Evolutionary conservation across 2,888 invertebrate genomes (phyloP).

Genomic region (Scaptomyza cyrtandrae): DNA sequence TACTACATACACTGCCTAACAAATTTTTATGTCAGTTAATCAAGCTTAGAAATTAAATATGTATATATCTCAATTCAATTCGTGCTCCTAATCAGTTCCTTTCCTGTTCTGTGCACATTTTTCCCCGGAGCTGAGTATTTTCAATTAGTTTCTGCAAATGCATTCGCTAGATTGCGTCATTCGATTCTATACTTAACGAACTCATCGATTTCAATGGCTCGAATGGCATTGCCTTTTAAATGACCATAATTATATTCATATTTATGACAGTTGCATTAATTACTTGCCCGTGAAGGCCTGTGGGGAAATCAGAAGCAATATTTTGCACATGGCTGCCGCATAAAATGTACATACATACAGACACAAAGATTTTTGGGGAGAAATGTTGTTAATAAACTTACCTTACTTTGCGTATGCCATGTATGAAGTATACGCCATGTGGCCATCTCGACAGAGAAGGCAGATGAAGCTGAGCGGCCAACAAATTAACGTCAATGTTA

Average conservation of each 20-base stretch:
- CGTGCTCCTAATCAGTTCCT: background rate
- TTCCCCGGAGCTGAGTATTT: constrained; percentile 32
- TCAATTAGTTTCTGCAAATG: constrained; percentile 55
- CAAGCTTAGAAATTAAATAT: background rate
- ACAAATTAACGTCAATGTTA: constrained; percentile 73
- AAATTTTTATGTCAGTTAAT: background rate
- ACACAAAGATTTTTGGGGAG: constrained; percentile 9
- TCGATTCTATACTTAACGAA: constrained; percentile 13
- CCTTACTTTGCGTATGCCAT: constrained; percentile 12
- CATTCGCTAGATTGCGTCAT: constrained; percentile 36
- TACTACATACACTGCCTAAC: background rate
- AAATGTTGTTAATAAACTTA: constrained; percentile 32
- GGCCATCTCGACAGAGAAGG: constrained; percentile 7
- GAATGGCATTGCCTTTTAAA: constrained; percentile 44
- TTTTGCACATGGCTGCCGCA: constrained; percentile 28
- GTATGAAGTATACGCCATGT: constrained; percentile 38
- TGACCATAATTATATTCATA: constrained; percentile 46
- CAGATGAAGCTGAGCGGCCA: constrained; percentile 23
- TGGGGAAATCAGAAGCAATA: constrained; percentile 53
- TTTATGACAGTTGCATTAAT: constrained; percentile 51
- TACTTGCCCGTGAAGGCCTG: constrained; percentile 36
- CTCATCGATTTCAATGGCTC: constrained; percentile 18
- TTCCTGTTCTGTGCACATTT: background rate
- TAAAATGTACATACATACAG: background rate
- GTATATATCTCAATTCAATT: constrained; percentile 1